These are phyloP conservation scores for Cyphomyrus plagiostoma DNA, from an alignment of 2,113 vertebrate genomes.

Conservation along the genomic window DNA sequence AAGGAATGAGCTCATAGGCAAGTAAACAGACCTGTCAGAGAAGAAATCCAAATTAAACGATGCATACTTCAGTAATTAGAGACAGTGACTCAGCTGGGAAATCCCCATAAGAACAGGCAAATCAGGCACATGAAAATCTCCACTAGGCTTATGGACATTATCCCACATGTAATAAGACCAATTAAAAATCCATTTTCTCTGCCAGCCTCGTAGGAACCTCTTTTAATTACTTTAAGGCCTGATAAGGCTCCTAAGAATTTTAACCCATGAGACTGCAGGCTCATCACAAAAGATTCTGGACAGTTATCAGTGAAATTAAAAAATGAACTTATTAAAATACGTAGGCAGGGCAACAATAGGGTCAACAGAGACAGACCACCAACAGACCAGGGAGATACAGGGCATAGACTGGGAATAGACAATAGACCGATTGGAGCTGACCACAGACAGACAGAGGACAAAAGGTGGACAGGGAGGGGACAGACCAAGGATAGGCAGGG, in stretches of 20 bases:
- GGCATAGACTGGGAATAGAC: not conserved
- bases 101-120: not conserved
- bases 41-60: not conserved
- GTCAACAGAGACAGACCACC: not conserved
- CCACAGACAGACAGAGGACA: not conserved
- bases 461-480: not conserved
- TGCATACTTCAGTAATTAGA: not conserved
- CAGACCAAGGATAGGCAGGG: not conserved
- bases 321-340: not conserved
- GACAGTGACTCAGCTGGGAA: not conserved
- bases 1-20: not conserved
- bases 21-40: not conserved
- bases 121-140: not conserved
- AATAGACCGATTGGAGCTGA: no score
- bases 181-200: conserved; percentile 19
- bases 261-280: not conserved
- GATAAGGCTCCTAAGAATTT: not conserved
- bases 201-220: not conserved
- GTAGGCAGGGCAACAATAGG: not conserved
- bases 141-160: not conserved
- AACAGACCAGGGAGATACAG: conserved; percentile 18
- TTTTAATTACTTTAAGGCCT: conserved; percentile 5
- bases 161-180: not conserved
- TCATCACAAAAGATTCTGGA: conserved; percentile 5
- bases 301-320: not conserved